phyloP scores from a whole-genome alignment of 1,140 invertebrate genomes.

The Pygmarrhopalites habei region DNA sequence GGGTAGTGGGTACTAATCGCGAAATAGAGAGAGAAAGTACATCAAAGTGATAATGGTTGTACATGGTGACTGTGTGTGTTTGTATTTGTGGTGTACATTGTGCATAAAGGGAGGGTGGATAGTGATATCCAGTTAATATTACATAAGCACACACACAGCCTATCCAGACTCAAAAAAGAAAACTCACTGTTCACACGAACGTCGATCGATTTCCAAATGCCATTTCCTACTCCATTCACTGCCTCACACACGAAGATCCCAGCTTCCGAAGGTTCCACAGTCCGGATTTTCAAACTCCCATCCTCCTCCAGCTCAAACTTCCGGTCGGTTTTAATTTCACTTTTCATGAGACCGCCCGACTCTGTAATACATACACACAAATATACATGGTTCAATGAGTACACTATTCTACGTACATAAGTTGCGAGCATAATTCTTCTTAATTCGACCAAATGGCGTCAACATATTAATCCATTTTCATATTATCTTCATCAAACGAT shows the following conservation, averaged over 20 bases:
- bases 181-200: conserved; percentile 29
- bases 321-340: conserved; percentile 15
- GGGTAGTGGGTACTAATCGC: no score
- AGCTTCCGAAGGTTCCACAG: conserved; percentile 20
- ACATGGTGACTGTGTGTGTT: background rate
- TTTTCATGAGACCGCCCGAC: conserved; percentile 11
- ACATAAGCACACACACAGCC: no score
- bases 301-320: conserved; percentile 23
- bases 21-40: no score
- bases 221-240: conserved; percentile 49
- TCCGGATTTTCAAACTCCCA: conserved; percentile 22
- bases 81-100: background rate
- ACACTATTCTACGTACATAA: background rate
- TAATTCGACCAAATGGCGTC: no score
- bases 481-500: no score
- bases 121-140: no score
- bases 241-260: conserved; percentile 49
- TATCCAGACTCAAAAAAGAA: background rate
- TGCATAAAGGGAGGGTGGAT: background rate
- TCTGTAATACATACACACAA: background rate
- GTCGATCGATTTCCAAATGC: conserved; percentile 32
- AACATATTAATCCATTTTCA: no score
- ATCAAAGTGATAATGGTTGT: no score
- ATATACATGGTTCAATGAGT: background rate
- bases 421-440: background rate